Evolutionary conservation across 2,797 vertebrate genomes (phyloP), one percentile per base, ranked within the genome.

Genomic region (Knipowitschia caucasica): DNA sequence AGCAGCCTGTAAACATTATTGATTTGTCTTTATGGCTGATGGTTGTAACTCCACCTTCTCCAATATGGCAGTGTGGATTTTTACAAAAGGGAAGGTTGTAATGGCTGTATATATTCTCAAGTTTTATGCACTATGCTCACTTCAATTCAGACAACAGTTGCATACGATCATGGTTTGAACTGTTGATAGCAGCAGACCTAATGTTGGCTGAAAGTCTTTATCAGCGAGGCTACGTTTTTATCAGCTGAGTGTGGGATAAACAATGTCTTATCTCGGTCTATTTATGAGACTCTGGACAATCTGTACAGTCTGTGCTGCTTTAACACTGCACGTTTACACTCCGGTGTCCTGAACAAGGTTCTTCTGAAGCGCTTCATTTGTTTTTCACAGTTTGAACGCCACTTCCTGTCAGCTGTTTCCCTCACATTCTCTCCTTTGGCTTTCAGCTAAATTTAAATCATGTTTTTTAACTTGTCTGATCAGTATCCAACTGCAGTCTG

Each of bases 351-450:
- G 11, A 42, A 36, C 65, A 57, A 56, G 75, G 71, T 36, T 75
- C 77, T 77, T 75, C 77, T 69, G 66, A 65, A 59, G 39, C 9
- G 14, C 61, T 62, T 56, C 42, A 45, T 58, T 36, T 50, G 36
- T 59, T 58, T 38, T 73, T 67, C 73, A 73, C 77, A 82, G 70
- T 72, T 84, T 45, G 59, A 44, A 33, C 68, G 60, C 26, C 53
- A 64, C 76, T 88, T 88, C 79, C 76, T 82, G 79, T 82, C 82
- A 85, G 81, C 78, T 80, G 80, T 66, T 69, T 76, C 76, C 27
- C n/a, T 9, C 20, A 44, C 4, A 25, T 2, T 62, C 11, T 21
- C 4, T 46, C 2, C 4, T 21, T 20, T 9, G 11, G 3, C 18
- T 39, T 20, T 1, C 11, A 12, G 21, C 21, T 10, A 35, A 35